Evolutionary conservation across 1,140 invertebrate species (phyloP).

Genomic region (Microplitis demolitor): DNA sequence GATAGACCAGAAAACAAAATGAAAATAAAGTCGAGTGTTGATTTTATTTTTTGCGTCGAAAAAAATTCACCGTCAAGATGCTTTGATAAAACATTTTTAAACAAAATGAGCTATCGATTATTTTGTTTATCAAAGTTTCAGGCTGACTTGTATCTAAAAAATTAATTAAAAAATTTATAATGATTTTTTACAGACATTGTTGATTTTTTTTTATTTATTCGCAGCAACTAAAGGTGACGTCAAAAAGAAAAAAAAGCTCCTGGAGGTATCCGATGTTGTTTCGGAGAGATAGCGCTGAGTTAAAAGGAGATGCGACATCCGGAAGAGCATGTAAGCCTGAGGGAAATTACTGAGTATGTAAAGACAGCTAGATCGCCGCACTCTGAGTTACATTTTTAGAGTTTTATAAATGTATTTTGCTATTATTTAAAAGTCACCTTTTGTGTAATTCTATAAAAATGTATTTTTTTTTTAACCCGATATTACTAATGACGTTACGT

Average conservation of each 20-base stretch:
- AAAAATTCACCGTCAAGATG: too few species aligned
- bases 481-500: too few species aligned
- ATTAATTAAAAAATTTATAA: background rate
- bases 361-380: slow-evolving; percentile 1
- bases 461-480: background rate
- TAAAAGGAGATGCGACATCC: background rate
- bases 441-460: background rate
- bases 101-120: too few species aligned
- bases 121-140: too few species aligned
- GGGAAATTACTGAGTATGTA: slow-evolving; percentile 14
- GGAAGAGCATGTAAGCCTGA: slow-evolving; percentile 9
- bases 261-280: background rate
- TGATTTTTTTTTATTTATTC: background rate
- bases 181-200: background rate
- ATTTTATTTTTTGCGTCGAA: too few species aligned
- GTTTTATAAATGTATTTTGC: background rate
- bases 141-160: too few species aligned
- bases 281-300: background rate
- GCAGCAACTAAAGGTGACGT: background rate
- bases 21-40: too few species aligned
- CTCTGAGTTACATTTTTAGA: background rate
- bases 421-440: background rate
- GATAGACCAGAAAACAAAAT: too few species aligned
- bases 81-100: too few species aligned
- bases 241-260: background rate